Evolutionary conservation across 2,113 vertebrate species (phyloP).

Genomic region (Eonycteris spelaea): DNA sequence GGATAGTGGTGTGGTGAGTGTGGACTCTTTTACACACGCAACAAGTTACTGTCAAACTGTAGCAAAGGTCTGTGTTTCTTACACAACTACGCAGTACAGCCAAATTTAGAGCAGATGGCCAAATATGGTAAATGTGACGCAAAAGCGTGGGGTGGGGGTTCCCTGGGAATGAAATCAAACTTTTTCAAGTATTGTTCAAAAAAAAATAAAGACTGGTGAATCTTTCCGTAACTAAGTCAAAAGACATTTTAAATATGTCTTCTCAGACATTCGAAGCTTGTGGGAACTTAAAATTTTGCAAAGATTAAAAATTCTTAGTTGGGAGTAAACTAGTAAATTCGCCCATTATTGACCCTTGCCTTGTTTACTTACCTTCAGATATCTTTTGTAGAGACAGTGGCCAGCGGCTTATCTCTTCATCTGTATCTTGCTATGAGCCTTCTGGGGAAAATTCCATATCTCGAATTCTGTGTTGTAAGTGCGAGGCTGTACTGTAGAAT

Average conservation of each 20-base stretch:
- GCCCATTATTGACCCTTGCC: background rate
- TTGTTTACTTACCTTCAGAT: slow-evolving; percentile 53
- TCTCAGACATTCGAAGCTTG: background rate
- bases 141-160: background rate
- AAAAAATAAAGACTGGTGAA: background rate
- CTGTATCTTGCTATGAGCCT: background rate
- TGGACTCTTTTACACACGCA: background rate
- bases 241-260: slow-evolving; percentile 22
- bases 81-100: background rate
- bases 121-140: background rate
- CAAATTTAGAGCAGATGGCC: background rate
- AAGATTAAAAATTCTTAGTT: background rate
- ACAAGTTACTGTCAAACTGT: background rate
- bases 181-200: background rate
- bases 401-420: slow-evolving; percentile 14
- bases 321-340: background rate
- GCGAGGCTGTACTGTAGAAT: background rate
- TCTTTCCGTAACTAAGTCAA: background rate
- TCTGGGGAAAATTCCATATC: background rate
- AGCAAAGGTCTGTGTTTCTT: background rate
- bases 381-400: background rate
- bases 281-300: background rate
- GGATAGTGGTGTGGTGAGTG: background rate
- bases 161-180: background rate
- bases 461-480: background rate